A percentile compares a stretch with the other conserved stretches of the same genome.
Conservation (phyloP, 2,113 vertebrate genomes). For the Aspiorhynchus laticeps region DNA sequence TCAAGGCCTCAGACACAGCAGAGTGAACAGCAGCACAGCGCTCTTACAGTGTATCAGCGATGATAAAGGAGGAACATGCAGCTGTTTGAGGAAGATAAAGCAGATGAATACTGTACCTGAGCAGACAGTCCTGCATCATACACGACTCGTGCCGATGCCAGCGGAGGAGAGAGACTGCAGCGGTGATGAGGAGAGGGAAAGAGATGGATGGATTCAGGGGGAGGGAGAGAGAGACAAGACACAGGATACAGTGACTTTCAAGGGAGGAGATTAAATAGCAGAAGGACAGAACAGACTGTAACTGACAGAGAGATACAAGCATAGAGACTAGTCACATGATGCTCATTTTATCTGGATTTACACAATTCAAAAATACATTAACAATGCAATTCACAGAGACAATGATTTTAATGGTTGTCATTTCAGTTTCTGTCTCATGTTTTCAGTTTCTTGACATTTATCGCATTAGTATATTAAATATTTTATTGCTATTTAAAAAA, state of each 20-base stretch:
- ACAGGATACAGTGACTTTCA: conserved; percentile 1
- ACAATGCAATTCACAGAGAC: background rate
- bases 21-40: background rate
- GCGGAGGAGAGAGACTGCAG: conserved; percentile 63
- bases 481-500: background rate
- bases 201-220: conserved; percentile 39
- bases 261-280: background rate
- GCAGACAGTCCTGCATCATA: conserved; percentile 72
- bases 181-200: conserved; percentile 51
- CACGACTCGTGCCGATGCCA: conserved; percentile 42
- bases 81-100: conserved; percentile 18
- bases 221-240: conserved; percentile 22
- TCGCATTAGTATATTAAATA: background rate
- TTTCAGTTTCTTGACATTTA: background rate
- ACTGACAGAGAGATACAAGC: background rate
- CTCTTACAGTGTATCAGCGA: background rate
- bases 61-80: conserved; percentile 16
- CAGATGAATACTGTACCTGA: conserved; percentile 68
- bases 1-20: conserved; percentile 29
- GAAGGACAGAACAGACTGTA: background rate
- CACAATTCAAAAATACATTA: background rate
- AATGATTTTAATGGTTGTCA: background rate
- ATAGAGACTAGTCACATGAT: background rate
- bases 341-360: background rate
- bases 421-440: too few species aligned